Conservation (phyloP, 2,888 invertebrate genomes). For the Macaria liturata region DNA sequence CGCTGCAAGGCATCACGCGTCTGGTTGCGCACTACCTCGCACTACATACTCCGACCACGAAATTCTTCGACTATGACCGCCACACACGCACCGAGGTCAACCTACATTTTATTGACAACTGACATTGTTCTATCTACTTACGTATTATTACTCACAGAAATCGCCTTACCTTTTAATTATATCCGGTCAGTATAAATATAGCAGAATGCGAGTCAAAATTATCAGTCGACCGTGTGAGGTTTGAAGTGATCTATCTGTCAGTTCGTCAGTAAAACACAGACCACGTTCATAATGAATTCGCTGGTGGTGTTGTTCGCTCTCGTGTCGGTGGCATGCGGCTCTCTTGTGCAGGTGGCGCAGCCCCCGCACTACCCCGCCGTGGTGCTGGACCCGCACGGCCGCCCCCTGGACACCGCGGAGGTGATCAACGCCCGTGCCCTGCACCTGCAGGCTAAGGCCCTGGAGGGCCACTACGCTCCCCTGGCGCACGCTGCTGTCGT, state of each 20-base stretch:
- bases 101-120: slow-evolving; percentile 68
- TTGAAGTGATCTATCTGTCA: slow-evolving; percentile 67
- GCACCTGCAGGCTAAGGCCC: slow-evolving; percentile 76
- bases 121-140: slow-evolving; percentile 70
- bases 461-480: slow-evolving; percentile 57
- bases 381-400: slow-evolving; percentile 75
- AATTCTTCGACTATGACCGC: slow-evolving; percentile 68
- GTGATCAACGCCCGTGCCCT: slow-evolving; percentile 75
- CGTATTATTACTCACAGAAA: slow-evolving; percentile 43
- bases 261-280: slow-evolving; percentile 50
- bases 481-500: slow-evolving; percentile 50
- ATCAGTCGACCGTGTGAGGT: slow-evolving; percentile 65
- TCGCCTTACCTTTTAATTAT: slow-evolving; percentile 74
- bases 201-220: slow-evolving; percentile 45
- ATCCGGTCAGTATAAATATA: slow-evolving; percentile 76
- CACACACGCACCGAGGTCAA: slow-evolving; percentile 69
- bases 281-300: slow-evolving; percentile 62
- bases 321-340: slow-evolving; percentile 83
- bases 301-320: slow-evolving; percentile 86
- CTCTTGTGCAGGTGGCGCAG: slow-evolving; percentile 71
- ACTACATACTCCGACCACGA: slow-evolving; percentile 70
- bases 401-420: slow-evolving; percentile 77
- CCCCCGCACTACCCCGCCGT: slow-evolving; percentile 72
- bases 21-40: slow-evolving; percentile 71
- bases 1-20: slow-evolving; percentile 24